phyloP scores from a whole-genome alignment of 2,113 vertebrate genomes.

The Corapipo altera region DNA sequence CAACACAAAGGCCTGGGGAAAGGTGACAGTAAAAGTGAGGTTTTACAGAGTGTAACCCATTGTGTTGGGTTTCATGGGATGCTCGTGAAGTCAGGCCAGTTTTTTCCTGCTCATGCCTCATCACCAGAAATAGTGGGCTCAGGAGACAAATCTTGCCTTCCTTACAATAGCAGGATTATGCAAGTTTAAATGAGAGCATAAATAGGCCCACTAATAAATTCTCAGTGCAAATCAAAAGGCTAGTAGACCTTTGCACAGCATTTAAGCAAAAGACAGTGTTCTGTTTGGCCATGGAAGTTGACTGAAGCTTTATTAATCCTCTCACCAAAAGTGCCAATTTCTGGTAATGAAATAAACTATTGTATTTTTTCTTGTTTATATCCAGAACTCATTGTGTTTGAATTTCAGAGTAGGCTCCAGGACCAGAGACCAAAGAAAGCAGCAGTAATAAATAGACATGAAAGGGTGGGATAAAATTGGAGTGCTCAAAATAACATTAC shows the following conservation, averaged over 20 bases:
- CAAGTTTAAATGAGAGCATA: not conserved
- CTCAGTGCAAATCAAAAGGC: not conserved
- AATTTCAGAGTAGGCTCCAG: not conserved
- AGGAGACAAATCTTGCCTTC: not conserved
- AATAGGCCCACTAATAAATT: not conserved
- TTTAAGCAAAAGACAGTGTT: not conserved
- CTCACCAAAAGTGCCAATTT: not conserved
- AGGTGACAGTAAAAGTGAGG: not conserved
- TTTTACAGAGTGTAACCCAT: not conserved
- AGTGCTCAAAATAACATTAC: not conserved
- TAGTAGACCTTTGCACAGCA: not conserved
- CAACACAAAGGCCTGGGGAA: not conserved
- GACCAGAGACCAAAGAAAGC: not conserved
- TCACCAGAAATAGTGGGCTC: not conserved
- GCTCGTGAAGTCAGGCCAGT: not conserved
- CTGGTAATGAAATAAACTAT: not conserved
- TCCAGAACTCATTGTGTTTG: not conserved
- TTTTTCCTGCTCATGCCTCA: not conserved
- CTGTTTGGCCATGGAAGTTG: not conserved
- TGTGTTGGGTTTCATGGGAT: not conserved
- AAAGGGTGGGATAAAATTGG: not conserved
- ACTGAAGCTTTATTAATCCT: not conserved
- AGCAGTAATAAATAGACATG: not conserved
- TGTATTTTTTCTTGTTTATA: not conserved
- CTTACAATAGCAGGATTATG: not conserved